Evolutionary conservation across 1,140 invertebrate species (phyloP), one percentile per base, ranked within the genome.

Genomic region (Drosophila novamexicana): DNA sequence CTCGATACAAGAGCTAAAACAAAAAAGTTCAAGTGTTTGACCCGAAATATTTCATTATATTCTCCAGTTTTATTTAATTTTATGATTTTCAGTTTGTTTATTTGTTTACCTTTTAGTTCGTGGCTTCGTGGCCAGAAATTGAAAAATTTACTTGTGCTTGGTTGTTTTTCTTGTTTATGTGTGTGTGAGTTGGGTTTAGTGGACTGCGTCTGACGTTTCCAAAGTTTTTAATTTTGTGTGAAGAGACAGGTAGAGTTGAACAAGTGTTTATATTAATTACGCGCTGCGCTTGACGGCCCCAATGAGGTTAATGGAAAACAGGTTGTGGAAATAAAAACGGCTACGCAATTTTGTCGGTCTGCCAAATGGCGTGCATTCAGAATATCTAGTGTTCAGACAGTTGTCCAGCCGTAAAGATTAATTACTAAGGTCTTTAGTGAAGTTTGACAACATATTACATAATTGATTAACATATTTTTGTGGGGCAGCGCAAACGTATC

Each of bases 401-500:
- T 57, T 49, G 16, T 47, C 37, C 34, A n/a, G 40, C 36, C 37
- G 54, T 14, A 73, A 47, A 67, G 70, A 73, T 73, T 54, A 73
- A 73, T 73, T 73, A 61, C 70, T n/a, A 6, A 61, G 49, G 70
- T 56, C 59, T 73, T 73, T 61, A 73, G 70, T 54, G 29, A 14
- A 54, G 54, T 73, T 73, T 40, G 22, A 56, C 16, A 22, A 59
- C 70, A 61, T 57, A 56, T 61, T 36, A 61, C 47, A 40, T 40
- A 73, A 73, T 73, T 54, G 61, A 45, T 42, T 16, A 52, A 49
- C 70, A 59, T n/a, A 14, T 56, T 29, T 29, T 12, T n/a, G 34
- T 50, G 10, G 0, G 36, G n/a, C 32, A 7, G 10, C 16, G 7
- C 42, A 47, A 22, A 36, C 12, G 36, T 47, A 49, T 50, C 52